Percentiles rank a stretch among this genome's conserved stretches.
Conservation (phyloP, 2,797 vertebrate species). For the Cuculus canorus region DNA sequence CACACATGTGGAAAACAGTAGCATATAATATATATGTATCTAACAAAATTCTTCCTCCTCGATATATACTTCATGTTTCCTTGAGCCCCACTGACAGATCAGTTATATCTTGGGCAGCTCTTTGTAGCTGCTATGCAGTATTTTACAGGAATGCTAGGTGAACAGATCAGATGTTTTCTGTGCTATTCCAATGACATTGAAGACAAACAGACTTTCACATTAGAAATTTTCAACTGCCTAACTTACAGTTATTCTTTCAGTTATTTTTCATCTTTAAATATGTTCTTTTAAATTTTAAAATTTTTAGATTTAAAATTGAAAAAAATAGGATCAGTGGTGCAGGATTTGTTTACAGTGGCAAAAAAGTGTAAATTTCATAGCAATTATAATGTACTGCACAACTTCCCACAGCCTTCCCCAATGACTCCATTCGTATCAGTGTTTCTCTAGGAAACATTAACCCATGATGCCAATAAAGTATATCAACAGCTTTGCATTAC, state of each 20-base stretch:
- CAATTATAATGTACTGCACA: background rate
- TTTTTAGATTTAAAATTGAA: background rate
- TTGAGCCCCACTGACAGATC: background rate
- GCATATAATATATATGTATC: background rate
- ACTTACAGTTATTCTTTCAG: background rate
- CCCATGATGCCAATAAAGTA: background rate
- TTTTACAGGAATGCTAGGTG: background rate
- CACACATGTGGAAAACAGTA: background rate
- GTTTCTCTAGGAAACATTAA: background rate
- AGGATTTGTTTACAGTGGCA: background rate
- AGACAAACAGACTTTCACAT: background rate
- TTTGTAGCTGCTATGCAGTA: background rate
- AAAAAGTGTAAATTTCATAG: background rate
- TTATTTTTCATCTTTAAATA: background rate
- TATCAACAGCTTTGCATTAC: background rate
- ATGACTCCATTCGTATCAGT: background rate
- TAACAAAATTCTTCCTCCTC: background rate
- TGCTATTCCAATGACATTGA: background rate
- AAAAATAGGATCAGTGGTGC: background rate
- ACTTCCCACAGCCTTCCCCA: background rate
- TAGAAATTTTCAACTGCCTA: background rate
- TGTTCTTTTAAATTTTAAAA: background rate
- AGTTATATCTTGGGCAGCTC: background rate
- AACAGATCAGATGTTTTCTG: background rate
- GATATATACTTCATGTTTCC: background rate